Conservation (phyloP, 2,797 vertebrate genomes). For the Poeciliopsis gracilis region DNA sequence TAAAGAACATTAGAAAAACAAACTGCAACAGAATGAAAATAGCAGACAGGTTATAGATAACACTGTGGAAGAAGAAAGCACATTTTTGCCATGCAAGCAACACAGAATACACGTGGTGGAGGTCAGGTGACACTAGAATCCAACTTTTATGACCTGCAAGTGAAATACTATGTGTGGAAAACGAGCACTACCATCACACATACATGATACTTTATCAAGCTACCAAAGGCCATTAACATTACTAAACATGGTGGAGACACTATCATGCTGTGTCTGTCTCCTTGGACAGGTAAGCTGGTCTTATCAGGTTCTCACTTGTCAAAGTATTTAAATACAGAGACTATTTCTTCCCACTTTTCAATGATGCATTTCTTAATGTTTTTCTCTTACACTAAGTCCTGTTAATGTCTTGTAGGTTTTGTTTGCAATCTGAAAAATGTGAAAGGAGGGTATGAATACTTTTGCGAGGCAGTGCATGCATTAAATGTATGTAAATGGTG, state of each 20-base stretch:
- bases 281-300: neutral
- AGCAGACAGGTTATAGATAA: neutral
- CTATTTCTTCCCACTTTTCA: neutral
- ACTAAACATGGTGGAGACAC: neutral
- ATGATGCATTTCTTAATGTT: neutral
- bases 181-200: neutral
- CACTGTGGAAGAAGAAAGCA: neutral
- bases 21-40: neutral
- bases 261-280: neutral
- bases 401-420: neutral
- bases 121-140: neutral
- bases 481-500: slow-evolving; percentile 9
- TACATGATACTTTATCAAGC: neutral
- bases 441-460: neutral
- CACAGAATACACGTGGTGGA: neutral
- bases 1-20: neutral
- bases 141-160: neutral
- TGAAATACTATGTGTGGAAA: neutral
- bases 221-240: neutral
- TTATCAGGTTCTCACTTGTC: neutral
- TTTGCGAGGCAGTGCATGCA: neutral
- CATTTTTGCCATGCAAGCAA: neutral
- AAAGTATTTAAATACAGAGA: neutral
- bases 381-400: neutral
- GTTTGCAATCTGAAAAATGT: neutral